phyloP scores from a whole-genome alignment of 1,140 invertebrate species.

The Grapholita molesta region DNA sequence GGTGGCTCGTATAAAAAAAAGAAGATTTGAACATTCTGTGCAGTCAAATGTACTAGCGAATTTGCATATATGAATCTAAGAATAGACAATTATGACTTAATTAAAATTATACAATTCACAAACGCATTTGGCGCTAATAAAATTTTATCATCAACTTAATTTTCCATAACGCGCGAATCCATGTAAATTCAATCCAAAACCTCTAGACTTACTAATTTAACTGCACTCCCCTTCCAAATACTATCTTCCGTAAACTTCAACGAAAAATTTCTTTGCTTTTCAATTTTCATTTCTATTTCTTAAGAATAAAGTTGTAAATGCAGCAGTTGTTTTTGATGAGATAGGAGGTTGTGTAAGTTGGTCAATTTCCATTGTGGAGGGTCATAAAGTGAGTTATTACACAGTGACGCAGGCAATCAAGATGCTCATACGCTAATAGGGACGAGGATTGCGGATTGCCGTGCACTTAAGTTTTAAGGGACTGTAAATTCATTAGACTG shows the following conservation, averaged over 20 bases:
- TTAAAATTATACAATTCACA: background rate
- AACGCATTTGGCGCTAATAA: background rate
- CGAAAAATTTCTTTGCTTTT: background rate
- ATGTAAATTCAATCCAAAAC: background rate
- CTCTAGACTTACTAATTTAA: background rate
- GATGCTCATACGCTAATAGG: slow-evolving; percentile 41
- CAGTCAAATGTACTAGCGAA: background rate
- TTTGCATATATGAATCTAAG: background rate
- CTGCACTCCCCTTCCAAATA: background rate
- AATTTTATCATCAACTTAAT: background rate
- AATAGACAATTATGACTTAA: background rate
- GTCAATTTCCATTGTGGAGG: background rate
- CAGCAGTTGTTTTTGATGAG: background rate
- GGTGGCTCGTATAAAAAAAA: background rate
- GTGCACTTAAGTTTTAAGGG: slow-evolving; percentile 16
- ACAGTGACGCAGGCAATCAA: slow-evolving; percentile 36
- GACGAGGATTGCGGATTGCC: slow-evolving; percentile 19
- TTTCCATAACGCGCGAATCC: background rate
- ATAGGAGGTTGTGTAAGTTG: background rate
- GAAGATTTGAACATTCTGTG: background rate
- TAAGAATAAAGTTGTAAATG: background rate
- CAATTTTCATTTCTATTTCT: background rate
- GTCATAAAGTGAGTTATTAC: slow-evolving; percentile 44
- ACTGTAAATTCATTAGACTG: slow-evolving; percentile 18
- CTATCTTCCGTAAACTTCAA: background rate